Percentiles rank a stretch among this genome's conserved stretches.
Evolutionary conservation across 1,140 invertebrate species (phyloP).

Genomic region (Zophobas morio): DNA sequence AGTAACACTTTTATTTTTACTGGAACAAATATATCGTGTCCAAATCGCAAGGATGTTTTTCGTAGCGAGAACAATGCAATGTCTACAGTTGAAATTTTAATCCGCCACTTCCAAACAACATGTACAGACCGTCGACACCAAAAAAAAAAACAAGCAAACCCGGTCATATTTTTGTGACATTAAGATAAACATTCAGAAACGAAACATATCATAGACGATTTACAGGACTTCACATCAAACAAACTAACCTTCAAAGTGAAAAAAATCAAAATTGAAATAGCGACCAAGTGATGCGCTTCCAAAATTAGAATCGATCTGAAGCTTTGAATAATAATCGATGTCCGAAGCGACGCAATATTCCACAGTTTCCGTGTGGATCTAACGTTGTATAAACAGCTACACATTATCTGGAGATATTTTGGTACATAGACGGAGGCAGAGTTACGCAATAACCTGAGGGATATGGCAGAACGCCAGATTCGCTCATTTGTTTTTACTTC

Average conservation of each 20-base stretch:
- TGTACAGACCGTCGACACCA: no score
- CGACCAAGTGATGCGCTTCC: neutral
- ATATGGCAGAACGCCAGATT: constrained; percentile 21
- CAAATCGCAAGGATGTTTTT: constrained; percentile 14
- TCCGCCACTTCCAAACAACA: neutral
- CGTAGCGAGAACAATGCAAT: neutral
- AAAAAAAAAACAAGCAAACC: no score
- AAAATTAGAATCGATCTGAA: constrained; percentile 20
- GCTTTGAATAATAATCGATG: constrained; percentile 25
- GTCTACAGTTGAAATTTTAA: neutral
- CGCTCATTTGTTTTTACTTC: constrained; percentile 46
- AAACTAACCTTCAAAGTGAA: constrained; percentile 14
- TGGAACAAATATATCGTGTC: constrained; percentile 12
- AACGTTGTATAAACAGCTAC: constrained; percentile 52
- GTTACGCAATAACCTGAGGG: constrained; percentile 50
- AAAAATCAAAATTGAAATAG: constrained; percentile 14
- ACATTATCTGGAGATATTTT: constrained; percentile 61
- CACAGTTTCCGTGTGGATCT: constrained; percentile 16
- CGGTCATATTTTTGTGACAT: constrained; percentile 11
- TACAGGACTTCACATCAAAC: constrained; percentile 23
- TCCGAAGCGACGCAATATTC: constrained; percentile 28
- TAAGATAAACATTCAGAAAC: constrained; percentile 24
- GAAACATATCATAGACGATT: constrained; percentile 1
- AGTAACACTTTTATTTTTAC: constrained; percentile 44
- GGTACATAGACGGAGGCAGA: constrained; percentile 12